phyloP scores from a whole-genome alignment of 2,797 vertebrate species.

The Girardinus metallicus region DNA sequence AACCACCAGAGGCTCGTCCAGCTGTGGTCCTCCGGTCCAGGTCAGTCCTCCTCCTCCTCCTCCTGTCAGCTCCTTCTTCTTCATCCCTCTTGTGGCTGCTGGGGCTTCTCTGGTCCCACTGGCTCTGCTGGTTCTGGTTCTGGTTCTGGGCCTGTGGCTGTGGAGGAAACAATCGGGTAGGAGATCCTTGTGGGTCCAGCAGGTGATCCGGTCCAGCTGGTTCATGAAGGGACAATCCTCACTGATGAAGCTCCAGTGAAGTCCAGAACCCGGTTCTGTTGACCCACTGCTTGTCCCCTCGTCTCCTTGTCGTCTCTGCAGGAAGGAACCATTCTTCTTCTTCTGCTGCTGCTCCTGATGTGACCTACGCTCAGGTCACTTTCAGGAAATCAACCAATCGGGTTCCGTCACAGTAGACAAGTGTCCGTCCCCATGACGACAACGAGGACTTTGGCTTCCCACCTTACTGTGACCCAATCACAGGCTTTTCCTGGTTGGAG shows the following conservation, averaged over 20 bases:
- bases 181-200: background rate
- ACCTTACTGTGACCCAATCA: background rate
- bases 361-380: background rate
- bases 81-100: background rate
- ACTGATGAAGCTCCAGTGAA: background rate
- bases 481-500: background rate
- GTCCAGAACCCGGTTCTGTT: background rate
- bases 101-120: background rate
- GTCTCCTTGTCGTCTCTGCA: background rate
- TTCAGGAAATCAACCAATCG: background rate
- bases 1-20: background rate
- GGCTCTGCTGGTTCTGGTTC: background rate
- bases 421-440: background rate
- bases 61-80: background rate
- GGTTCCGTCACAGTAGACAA: background rate
- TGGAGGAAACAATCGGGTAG: background rate
- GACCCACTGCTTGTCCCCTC: too few species aligned
- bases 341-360: background rate
- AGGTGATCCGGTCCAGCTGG: background rate
- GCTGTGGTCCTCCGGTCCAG: background rate
- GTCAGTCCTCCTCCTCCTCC: background rate
- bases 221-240: background rate
- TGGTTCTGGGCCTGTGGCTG: background rate
- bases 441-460: background rate
- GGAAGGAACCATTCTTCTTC: background rate